A percentile compares a stretch with the other conserved stretches of the same genome.
Conservation (phyloP, 64 coral and sea anemone species). For the Montipora foliosa region DNA sequence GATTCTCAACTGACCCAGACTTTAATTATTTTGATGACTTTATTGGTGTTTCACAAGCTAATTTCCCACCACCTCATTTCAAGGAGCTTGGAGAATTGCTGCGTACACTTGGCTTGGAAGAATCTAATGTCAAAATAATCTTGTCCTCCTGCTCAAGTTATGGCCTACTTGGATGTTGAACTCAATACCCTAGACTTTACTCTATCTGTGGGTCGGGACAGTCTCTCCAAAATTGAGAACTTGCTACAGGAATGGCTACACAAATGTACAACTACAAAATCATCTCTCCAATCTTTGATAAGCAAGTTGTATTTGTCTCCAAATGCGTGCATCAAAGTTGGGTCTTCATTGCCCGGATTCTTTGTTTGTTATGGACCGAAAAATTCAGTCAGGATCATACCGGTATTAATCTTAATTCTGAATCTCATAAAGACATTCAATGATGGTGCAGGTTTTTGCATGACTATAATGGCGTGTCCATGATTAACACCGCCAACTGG, state of each 20-base stretch:
- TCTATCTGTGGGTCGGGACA: background rate
- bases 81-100: background rate
- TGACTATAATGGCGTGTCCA: too few relatives aligned
- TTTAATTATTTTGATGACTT: conserved; percentile 54
- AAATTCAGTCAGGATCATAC: too few relatives aligned
- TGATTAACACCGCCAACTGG: too few relatives aligned
- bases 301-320: conserved; percentile 13
- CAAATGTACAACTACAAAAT: background rate
- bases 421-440: too few relatives aligned
- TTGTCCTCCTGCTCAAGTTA: background rate
- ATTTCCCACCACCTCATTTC: background rate
- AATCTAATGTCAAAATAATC: conserved; percentile 21
- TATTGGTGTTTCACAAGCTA: conserved; percentile 19
- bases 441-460: too few relatives aligned
- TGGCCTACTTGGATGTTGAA: conserved; percentile 52
- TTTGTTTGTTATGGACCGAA: too few relatives aligned
- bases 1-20: background rate
- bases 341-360: too few relatives aligned
- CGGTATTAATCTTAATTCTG: too few relatives aligned
- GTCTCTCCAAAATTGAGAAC: background rate
- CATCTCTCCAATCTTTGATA: background rate
- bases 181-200: conserved; percentile 6
- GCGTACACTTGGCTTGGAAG: conserved; percentile 6
- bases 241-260: background rate
- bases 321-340: conserved; percentile 15